Conservation (phyloP, 2,888 invertebrate species). For the Harmothoe impar region DNA sequence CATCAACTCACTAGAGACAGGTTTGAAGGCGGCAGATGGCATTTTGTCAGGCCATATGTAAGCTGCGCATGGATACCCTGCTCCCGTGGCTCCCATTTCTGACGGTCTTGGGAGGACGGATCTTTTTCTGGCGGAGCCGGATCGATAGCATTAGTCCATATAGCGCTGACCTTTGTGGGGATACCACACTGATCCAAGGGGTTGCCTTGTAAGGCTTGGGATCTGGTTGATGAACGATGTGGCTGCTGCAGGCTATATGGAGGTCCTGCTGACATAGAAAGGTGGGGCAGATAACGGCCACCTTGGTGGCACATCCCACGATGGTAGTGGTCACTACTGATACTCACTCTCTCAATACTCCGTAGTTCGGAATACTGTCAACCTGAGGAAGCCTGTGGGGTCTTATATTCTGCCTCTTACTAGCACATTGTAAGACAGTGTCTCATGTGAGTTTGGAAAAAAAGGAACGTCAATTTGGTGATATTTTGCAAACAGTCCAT, state of each 20-base stretch:
- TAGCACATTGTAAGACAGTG: no score
- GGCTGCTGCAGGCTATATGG: background rate
- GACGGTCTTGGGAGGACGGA: background rate
- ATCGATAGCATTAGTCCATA: slow-evolving; percentile 47
- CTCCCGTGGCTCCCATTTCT: background rate
- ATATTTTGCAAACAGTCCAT: no score
- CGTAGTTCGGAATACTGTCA: no score
- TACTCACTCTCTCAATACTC: no score
- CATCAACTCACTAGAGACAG: no score
- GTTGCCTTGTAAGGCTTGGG: background rate
- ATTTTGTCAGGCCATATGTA: background rate
- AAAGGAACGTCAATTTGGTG: no score
- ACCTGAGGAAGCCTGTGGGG: no score
- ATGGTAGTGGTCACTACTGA: no score
- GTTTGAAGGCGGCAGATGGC: background rate
- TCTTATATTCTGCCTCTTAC: no score
- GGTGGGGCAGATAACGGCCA: background rate
- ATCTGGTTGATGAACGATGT: background rate
- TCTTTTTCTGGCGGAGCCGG: background rate
- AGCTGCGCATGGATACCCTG: background rate
- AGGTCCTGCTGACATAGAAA: background rate
- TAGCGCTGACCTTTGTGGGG: slow-evolving; percentile 32
- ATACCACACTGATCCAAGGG: background rate
- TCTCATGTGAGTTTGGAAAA: no score
- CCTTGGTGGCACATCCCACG: background rate